A percentile compares a stretch with the other conserved stretches of the same genome.
Conservation (phyloP, 2,888 invertebrate genomes). For the Tenthredo distinguenda region DNA sequence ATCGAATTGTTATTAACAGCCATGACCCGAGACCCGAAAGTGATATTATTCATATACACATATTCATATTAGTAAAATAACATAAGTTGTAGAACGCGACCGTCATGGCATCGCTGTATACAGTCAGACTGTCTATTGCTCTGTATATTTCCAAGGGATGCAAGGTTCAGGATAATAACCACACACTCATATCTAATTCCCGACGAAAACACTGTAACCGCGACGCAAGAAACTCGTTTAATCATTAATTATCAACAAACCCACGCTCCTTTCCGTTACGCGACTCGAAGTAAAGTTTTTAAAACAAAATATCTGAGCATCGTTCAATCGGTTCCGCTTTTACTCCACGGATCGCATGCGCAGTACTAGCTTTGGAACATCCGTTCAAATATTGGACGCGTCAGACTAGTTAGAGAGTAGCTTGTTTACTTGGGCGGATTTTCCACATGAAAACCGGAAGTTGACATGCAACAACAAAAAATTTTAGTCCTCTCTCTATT, state of each 20-base stretch:
- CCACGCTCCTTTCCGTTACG: neutral
- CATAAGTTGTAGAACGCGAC: neutral
- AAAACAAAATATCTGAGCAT: neutral
- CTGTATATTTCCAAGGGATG: neutral
- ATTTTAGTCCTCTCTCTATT: neutral
- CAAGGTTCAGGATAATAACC: neutral
- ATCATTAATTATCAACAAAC: neutral
- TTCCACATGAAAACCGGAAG: constrained; percentile 19
- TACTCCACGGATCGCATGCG: neutral
- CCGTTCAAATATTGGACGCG: neutral
- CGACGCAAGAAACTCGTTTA: neutral
- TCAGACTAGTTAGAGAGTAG: neutral
- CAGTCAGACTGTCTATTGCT: neutral
- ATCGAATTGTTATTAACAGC: neutral
- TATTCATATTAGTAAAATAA: constrained; percentile 2
- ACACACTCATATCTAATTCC: neutral
- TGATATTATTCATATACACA: neutral
- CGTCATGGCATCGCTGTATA: neutral
- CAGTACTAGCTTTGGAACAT: neutral
- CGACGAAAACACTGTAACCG: neutral
- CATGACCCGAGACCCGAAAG: neutral
- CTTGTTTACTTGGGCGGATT: neutral
- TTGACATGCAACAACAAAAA: neutral
- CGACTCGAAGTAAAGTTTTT: neutral
- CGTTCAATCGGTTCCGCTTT: neutral